Base-by-base conservation (phyloP, 2,113 vertebrate species). In the Chloropsis hardwickii region DNA sequence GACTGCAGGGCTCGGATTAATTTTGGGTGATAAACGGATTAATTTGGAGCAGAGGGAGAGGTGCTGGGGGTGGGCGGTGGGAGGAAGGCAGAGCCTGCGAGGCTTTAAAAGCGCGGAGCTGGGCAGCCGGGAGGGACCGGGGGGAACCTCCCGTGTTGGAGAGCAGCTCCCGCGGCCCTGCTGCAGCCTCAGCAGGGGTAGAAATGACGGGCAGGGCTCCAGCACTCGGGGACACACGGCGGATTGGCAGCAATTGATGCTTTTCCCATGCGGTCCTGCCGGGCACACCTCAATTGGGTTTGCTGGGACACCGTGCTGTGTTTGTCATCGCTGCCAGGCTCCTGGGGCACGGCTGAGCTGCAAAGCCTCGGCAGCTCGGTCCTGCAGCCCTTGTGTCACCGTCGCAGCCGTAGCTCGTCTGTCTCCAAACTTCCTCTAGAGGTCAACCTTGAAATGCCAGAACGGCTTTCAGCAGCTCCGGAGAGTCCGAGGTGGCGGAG, bases 361-460 rank as follows among this genome's bases (percentile, higher is more conserved):
- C 58, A 29, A 44, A 37, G 7, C 47, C 72, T 40, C 48, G n/a
- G 33, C 47, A 5, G 1, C 23, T 53, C 1, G 0, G 18, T 37
- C 37, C 84, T 19, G 73, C 53, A 69, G 33, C 48, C 12, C 0
- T 3, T 4, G 73, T 22, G 51, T 28, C 72, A 15, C 62, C 19
- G 44, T 27, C 1, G 4, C 56, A 70, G 54, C 51, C 42, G 3
- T 3, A 33, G 10, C 76, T 92, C 18, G 2, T 29, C 54, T 50
- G 42, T 4, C 87, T 31, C 3, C 48, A n/a, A n/a, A 86, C 79
- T 67, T 91, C 94, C 88, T 93, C 86, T 88, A 86, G 92, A 95
- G 92, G 92, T 97, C 90, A 92, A 95, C 79, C 57, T 82, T 81
- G 88, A 96, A 94, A 88, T 80, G 79, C 37, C 62, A 35, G 79